A percentile compares a stretch with the other conserved stretches of the same genome.
Evolutionary conservation across 2,888 invertebrate genomes (phyloP).

Genomic region (Myopa tessellatipennis): DNA sequence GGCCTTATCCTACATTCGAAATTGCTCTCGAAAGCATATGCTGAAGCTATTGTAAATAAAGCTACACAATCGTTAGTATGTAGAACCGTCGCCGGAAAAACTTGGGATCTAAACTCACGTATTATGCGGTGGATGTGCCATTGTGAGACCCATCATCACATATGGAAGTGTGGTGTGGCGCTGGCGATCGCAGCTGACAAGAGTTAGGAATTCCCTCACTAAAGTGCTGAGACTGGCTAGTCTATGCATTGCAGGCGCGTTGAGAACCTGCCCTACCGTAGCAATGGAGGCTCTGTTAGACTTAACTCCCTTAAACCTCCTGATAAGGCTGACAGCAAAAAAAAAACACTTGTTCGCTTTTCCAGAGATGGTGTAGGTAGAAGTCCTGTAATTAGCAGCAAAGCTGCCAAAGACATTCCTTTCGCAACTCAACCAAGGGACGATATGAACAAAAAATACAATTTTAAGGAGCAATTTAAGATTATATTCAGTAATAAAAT

Average conservation of each 20-base stretch:
- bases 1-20: neutral
- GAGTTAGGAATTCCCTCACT: neutral
- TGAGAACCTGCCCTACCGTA: too few species aligned
- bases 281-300: too few species aligned
- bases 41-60: neutral
- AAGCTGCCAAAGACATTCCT: neutral
- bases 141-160: neutral
- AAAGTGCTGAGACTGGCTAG: neutral
- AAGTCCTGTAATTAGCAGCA: neutral
- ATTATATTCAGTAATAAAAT: too few species aligned
- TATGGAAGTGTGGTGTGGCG: neutral
- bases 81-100: neutral
- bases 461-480: neutral
- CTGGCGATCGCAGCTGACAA: neutral
- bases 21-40: neutral
- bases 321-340: neutral
- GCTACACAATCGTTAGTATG: neutral
- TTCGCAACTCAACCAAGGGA: neutral
- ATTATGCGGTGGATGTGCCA: neutral
- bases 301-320: too few species aligned
- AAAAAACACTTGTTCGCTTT: neutral
- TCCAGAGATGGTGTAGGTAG: neutral
- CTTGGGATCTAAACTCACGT: neutral
- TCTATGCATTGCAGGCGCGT: neutral
- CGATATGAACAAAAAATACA: neutral